phyloP scores from a whole-genome alignment of 1,140 invertebrate species.

The Aphis gossypii region DNA sequence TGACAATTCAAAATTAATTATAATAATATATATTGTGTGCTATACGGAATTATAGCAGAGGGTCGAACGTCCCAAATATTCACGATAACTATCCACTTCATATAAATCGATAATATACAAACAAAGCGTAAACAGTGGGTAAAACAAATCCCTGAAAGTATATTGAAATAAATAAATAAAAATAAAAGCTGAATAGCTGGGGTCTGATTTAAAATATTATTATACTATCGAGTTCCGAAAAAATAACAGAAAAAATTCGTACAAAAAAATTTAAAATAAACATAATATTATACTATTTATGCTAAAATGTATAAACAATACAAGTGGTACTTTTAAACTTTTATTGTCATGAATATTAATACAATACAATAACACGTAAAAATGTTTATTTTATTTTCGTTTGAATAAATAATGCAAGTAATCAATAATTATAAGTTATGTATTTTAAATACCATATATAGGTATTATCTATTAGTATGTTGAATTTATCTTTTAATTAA shows the following conservation, averaged over 20 bases:
- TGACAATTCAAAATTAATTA: neutral
- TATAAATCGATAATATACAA: neutral
- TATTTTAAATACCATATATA: neutral
- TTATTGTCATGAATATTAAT: neutral
- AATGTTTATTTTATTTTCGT: neutral
- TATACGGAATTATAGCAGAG: neutral
- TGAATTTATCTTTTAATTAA: neutral
- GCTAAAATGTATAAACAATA: neutral
- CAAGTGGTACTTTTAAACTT: neutral
- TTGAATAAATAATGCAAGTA: neutral
- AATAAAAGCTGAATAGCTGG: neutral
- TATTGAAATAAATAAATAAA: slow-evolving; percentile 14
- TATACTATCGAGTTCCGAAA: neutral
- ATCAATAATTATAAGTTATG: neutral
- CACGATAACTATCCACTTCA: neutral
- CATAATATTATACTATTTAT: neutral
- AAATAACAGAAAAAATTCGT: neutral
- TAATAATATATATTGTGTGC: neutral
- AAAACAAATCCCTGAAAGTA: neutral
- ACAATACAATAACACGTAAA: neutral
- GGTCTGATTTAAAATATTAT: neutral
- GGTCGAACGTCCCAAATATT: neutral
- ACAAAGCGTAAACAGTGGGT: neutral
- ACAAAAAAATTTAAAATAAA: neutral
- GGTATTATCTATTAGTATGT: neutral